These are phyloP conservation scores for Andrena camellia DNA, from an alignment of 2,888 invertebrate species.

Conservation along the genomic window DNA sequence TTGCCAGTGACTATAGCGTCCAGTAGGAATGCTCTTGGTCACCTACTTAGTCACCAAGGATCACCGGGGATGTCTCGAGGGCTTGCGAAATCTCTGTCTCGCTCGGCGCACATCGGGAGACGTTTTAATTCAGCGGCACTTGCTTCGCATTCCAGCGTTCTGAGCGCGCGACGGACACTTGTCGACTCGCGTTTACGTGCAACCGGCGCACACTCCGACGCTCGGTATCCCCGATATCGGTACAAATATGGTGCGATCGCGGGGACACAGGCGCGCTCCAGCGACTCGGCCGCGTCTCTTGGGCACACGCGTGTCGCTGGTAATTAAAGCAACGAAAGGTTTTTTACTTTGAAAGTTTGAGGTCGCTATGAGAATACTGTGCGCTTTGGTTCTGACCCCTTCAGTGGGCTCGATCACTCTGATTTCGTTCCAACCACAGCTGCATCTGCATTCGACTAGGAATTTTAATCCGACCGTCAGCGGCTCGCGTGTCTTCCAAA, in stretches of 20 bases:
- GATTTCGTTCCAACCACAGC: background rate
- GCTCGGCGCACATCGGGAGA: background rate
- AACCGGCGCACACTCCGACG: conserved; percentile 29
- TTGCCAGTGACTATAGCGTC: background rate
- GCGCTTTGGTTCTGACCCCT: no score
- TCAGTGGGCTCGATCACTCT: no score
- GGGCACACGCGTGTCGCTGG: background rate
- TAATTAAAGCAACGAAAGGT: background rate
- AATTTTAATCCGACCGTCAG: conserved; percentile 37
- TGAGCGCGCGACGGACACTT: conserved; percentile 9
- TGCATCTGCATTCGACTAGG: conserved; percentile 10
- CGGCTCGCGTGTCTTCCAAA: background rate
- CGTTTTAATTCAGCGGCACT: conserved; percentile 23
- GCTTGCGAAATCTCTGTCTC: background rate
- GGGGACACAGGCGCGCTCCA: conserved; percentile 37
- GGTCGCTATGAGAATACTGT: no score
- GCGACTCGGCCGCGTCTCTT: background rate
- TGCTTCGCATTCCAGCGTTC: conserved; percentile 24
- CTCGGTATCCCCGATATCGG: conserved; percentile 63
- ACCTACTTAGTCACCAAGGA: background rate
- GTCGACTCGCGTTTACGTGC: conserved; percentile 29
- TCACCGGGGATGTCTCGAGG: background rate
- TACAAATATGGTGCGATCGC: conserved; percentile 71
- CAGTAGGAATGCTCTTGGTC: background rate
- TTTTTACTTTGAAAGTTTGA: no score